Base-by-base conservation (phyloP, 1,140 invertebrate species). In the Mactra quadrangularis region DNA sequence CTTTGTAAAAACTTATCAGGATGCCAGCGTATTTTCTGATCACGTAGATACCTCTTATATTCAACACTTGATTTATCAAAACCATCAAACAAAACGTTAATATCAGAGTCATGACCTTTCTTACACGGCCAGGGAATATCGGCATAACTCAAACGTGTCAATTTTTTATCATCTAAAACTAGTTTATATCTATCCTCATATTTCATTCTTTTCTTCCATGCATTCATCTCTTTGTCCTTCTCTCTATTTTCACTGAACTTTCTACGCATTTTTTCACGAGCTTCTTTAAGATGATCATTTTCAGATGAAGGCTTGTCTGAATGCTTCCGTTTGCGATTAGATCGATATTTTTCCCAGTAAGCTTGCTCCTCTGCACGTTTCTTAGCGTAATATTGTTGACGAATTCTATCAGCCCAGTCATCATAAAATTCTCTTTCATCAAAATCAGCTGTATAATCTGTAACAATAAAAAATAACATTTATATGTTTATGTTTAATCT, bases 1-100 rank as follows among this genome's bases (percentile, higher is more conserved):
- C 90, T 89, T 55, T 92, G 91, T 29, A 86, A 27, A 82, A 92
- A 92, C 76, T 90, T 90, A 82, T 92, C 91, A 6, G 91, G 91
- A 82, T 92, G 91, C 91, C 91, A 92, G 3, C 88, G 62, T 17
- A 91, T 86, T 72, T 88, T 87, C 70, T 91, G 88, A 25, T 88
- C 72, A 29, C 88, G 41, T n/a, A 91, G 59, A 74, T 88, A 89
- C 52, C 89, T 90, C 64, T 83, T 86, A 38, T 87, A 88, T n/a
- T 64, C 70, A 0, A 59, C 27, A 33, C 74, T 71, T 15, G 64
- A 50, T 76, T 64, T 81, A 45, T 86, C 82, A 6, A 62, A 27
- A 31, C 87, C 38, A 45, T 89, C 87, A 76, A 85, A 85, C 68
- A 91, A 88, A 11, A 90, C 74, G 3, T 82, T 83, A 47, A 78